phyloP scores from a whole-genome alignment of 2,888 invertebrate genomes.

The Ellobium chinense region DNA sequence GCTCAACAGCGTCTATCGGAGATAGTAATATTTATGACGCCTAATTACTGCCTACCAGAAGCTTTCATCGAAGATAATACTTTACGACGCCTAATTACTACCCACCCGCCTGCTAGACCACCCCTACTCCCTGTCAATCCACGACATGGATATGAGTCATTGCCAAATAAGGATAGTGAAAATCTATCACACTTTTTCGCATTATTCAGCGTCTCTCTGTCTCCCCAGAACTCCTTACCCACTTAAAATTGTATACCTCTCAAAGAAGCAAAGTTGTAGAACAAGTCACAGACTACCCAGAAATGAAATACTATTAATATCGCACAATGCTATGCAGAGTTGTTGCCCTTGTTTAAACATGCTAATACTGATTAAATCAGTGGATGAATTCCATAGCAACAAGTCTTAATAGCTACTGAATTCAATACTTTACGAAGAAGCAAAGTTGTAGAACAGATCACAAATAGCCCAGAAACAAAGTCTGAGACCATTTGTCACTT shows the following conservation, averaged over 20 bases:
- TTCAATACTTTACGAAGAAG: background rate
- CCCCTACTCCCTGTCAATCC: too few species aligned
- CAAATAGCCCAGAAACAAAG: too few species aligned
- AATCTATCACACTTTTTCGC: background rate
- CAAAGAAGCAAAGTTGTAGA: background rate
- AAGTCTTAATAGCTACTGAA: too few species aligned
- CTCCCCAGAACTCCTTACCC: background rate
- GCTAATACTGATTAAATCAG: background rate
- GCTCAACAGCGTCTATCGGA: too few species aligned
- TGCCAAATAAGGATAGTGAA: background rate
- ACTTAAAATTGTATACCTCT: background rate
- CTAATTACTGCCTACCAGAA: too few species aligned
- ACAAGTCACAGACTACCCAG: background rate
- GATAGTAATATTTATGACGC: too few species aligned
- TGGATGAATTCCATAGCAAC: too few species aligned
- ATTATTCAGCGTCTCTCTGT: background rate
- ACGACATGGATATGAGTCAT: conserved; percentile 2
- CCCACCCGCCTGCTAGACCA: too few species aligned
- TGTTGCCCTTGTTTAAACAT: background rate
- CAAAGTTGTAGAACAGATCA: too few species aligned
- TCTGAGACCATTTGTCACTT: too few species aligned
- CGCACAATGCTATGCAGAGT: background rate
- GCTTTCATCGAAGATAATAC: too few species aligned
- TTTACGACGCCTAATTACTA: too few species aligned
- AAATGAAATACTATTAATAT: background rate